These are phyloP conservation scores for Zonitis immaculata DNA, from an alignment of 2,888 invertebrate species.

Conservation along the genomic window DNA sequence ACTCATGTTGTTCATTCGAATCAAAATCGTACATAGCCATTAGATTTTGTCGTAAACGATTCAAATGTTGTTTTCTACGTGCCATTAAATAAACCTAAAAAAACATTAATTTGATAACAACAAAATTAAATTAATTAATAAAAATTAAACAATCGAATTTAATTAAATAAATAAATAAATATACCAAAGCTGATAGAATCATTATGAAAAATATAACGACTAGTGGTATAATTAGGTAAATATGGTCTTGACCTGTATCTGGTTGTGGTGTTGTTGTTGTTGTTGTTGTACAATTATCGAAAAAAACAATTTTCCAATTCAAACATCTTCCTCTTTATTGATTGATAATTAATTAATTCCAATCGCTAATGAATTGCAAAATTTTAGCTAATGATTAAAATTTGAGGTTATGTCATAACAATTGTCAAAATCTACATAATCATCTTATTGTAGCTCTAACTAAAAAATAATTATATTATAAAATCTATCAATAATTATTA, in stretches of 20 bases:
- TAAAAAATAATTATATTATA: no score
- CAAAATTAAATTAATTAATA: conserved; percentile 4
- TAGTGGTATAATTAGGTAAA: conserved; percentile 44
- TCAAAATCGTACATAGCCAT: conserved; percentile 67
- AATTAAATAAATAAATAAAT: conserved; percentile 7
- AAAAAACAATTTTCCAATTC: conserved; percentile 9
- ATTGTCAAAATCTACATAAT: no score
- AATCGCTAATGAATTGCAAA: no score
- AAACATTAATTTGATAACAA: background rate
- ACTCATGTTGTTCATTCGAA: conserved; percentile 63
- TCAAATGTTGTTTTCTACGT: conserved; percentile 53
- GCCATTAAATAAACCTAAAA: conserved; percentile 52
- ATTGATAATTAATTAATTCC: no score
- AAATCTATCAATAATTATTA: no score
- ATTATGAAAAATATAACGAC: conserved; percentile 43
- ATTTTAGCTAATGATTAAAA: no score
- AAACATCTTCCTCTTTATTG: conserved; percentile 6
- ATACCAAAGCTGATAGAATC: conserved; percentile 45
- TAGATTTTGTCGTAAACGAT: conserved; percentile 57
- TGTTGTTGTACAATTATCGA: conserved; percentile 14
- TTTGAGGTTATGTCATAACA: no score
- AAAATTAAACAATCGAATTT: no score
- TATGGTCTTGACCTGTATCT: conserved; percentile 31
- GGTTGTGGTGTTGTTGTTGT: conserved; percentile 19
- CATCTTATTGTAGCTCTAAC: no score